These are phyloP conservation scores for Blera fallax DNA, from an alignment of 2,888 invertebrate species.

Conservation along the genomic window DNA sequence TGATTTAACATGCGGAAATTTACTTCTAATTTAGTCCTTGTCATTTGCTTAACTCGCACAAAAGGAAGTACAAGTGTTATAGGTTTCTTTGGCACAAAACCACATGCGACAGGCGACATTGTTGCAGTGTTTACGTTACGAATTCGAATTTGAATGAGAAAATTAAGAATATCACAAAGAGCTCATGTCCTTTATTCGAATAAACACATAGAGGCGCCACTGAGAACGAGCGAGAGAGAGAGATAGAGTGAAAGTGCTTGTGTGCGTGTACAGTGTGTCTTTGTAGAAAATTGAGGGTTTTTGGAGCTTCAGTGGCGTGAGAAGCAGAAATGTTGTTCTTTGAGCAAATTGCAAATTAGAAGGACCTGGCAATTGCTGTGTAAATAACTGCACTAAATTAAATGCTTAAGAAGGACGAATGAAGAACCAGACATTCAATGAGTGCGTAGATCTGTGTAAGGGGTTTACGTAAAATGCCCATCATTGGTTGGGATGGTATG, in stretches of 20 bases:
- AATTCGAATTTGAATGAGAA: slow-evolving; percentile 66
- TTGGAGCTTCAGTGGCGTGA: background rate
- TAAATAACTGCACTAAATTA: slow-evolving; percentile 54
- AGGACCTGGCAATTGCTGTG: slow-evolving; percentile 50
- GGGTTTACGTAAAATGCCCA: background rate
- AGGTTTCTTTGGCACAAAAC: slow-evolving; percentile 47
- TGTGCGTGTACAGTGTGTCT: slow-evolving; percentile 6
- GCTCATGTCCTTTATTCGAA: slow-evolving; percentile 47
- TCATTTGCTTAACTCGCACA: slow-evolving; percentile 48
- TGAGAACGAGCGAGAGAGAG: no score
- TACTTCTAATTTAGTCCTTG: slow-evolving; percentile 68
- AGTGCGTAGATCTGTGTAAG: background rate
- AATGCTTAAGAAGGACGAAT: slow-evolving; percentile 37
- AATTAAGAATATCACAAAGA: slow-evolving; percentile 70
- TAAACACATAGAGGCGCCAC: background rate
- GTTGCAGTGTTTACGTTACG: slow-evolving; percentile 63
- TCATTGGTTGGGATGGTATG: background rate
- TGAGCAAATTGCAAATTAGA: slow-evolving; percentile 55
- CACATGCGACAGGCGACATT: slow-evolving; percentile 58
- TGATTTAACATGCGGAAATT: slow-evolving; percentile 66
- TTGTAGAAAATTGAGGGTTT: slow-evolving; percentile 30
- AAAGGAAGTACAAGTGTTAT: slow-evolving; percentile 17
- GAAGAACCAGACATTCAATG: slow-evolving; percentile 1
- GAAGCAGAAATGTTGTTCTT: slow-evolving; percentile 34
- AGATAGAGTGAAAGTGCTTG: background rate